phyloP scores from a whole-genome alignment of 2,113 vertebrate species.

The Pyxicephalus adspersus region DNA sequence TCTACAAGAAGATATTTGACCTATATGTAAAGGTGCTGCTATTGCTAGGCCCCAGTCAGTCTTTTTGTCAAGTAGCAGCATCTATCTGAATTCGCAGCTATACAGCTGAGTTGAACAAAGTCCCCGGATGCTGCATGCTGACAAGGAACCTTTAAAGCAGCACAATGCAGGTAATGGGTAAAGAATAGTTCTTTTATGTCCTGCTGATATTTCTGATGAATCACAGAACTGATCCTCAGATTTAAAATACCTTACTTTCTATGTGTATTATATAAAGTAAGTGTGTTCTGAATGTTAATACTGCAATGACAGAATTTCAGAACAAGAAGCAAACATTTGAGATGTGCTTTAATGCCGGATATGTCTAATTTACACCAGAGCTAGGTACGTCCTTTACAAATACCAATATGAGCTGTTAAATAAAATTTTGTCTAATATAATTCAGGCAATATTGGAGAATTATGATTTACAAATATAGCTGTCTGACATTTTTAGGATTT shows the following conservation, averaged over 20 bases:
- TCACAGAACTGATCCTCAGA: neutral
- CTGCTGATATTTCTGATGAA: constrained; percentile 21
- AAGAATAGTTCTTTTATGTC: constrained; percentile 13
- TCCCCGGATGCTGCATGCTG: constrained; percentile 17
- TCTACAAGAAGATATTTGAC: constrained; percentile 1
- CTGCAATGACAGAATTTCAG: neutral
- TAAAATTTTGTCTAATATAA: too few species aligned
- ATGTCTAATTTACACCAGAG: too few species aligned
- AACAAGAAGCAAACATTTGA: too few species aligned
- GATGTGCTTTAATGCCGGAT: too few species aligned
- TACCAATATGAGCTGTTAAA: too few species aligned
- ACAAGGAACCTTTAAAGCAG: constrained; percentile 17
- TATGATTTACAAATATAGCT: too few species aligned
- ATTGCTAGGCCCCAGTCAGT: constrained; percentile 24
- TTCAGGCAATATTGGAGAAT: too few species aligned
- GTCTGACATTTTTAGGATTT: too few species aligned
- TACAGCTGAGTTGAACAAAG: constrained; percentile 34
- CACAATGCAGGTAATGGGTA: constrained; percentile 29
- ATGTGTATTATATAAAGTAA: neutral
- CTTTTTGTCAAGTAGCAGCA: constrained; percentile 10
- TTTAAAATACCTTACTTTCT: neutral
- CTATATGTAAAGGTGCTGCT: constrained; percentile 8
- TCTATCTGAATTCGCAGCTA: neutral
- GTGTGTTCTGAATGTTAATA: neutral
- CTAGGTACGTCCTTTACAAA: too few species aligned